A percentile compares a stretch with the other conserved stretches of the same genome.
Conservation (phyloP, 1,140 invertebrate genomes). For the Bilobella aurantiaca region DNA sequence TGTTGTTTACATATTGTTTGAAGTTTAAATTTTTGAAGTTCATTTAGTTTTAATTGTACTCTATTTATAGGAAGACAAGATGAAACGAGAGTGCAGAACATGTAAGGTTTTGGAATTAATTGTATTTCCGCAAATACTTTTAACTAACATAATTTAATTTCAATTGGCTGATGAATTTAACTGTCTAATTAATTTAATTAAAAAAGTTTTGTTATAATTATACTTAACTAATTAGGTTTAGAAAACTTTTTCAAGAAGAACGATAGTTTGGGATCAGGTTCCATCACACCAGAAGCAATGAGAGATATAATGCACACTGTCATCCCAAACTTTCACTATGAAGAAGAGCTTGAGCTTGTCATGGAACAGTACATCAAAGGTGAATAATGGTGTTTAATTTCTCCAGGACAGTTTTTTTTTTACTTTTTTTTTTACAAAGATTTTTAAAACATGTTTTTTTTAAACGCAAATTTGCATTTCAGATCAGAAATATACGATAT, state of each 20-base stretch:
- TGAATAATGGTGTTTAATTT: not conserved
- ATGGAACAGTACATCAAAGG: not conserved
- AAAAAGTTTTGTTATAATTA: too few relatives aligned
- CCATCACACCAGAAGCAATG: not conserved
- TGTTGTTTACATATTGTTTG: too few relatives aligned
- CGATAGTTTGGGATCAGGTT: not conserved
- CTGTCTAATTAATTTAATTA: too few relatives aligned
- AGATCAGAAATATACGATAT: not conserved
- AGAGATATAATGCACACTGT: not conserved
- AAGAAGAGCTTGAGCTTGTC: not conserved
- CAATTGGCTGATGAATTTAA: too few relatives aligned
- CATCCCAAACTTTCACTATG: not conserved
- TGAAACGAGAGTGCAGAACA: not conserved
- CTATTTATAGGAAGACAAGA: not conserved
- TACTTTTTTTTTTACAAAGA: too few relatives aligned
- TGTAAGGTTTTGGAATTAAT: not conserved
- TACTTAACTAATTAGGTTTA: too few relatives aligned
- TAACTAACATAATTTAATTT: too few relatives aligned
- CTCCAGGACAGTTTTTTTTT: too few relatives aligned
- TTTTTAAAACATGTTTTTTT: too few relatives aligned
- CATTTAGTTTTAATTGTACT: not conserved
- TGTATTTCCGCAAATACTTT: too few relatives aligned
- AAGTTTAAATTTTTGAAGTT: too few relatives aligned
- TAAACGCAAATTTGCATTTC: too few relatives aligned
- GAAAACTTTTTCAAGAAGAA: not conserved